Conservation (phyloP, 1,140 invertebrate genomes). For the Vanessa atalanta region DNA sequence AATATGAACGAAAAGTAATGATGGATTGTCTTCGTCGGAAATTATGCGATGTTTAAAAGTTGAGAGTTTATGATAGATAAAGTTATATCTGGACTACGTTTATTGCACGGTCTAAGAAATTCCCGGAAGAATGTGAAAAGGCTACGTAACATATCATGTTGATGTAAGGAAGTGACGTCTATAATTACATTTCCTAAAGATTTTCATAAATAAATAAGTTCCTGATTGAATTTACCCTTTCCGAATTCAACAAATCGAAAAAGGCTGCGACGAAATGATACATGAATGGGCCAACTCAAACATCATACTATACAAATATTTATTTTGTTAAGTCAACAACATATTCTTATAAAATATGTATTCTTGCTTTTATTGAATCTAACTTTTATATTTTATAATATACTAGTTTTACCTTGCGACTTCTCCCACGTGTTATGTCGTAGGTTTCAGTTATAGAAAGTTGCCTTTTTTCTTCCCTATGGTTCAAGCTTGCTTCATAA, state of each 20-base stretch:
- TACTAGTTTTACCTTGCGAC: too few species aligned
- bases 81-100: too few species aligned
- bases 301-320: constrained; percentile 24
- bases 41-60: too few species aligned
- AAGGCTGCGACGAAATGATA: constrained; percentile 23
- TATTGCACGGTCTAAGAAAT: background rate
- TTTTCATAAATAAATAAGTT: constrained; percentile 2
- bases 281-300: constrained; percentile 28
- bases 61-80: too few species aligned
- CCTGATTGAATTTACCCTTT: constrained; percentile 24
- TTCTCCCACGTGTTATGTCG: too few species aligned
- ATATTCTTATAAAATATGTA: background rate
- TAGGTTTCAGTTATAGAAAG: too few species aligned
- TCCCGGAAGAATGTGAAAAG: background rate
- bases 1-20: too few species aligned
- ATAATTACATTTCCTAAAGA: constrained; percentile 25
- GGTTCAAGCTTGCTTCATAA: too few species aligned
- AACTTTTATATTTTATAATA: background rate
- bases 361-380: background rate
- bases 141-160: background rate
- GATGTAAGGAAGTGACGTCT: background rate
- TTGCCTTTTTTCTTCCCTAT: too few species aligned
- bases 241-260: constrained; percentile 15
- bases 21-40: too few species aligned
- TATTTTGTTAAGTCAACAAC: background rate